These are phyloP conservation scores for Poecile atricapillus DNA, from an alignment of 2,113 vertebrate genomes.

Conservation along the genomic window DNA sequence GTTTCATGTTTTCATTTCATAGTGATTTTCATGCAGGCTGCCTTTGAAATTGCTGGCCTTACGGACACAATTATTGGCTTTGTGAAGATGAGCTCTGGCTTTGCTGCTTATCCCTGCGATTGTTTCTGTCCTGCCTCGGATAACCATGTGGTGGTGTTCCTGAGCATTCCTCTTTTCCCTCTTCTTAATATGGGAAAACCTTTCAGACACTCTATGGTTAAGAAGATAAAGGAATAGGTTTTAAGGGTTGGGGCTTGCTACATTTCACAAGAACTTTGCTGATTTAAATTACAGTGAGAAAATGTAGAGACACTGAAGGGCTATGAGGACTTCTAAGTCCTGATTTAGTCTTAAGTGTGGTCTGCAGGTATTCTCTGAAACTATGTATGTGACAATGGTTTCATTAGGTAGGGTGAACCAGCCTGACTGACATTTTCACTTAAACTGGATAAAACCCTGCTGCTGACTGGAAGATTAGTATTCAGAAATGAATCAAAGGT, in stretches of 20 bases:
- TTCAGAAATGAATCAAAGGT: background rate
- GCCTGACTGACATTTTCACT: background rate
- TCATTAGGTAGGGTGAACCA: background rate
- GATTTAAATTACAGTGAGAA: background rate
- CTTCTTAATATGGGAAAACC: background rate
- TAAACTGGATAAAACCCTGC: background rate
- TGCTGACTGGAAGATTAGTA: background rate
- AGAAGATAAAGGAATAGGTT: background rate
- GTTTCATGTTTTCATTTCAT: background rate
- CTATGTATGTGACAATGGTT: background rate
- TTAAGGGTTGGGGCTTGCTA: background rate
- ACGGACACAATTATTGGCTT: background rate
- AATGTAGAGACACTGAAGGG: background rate
- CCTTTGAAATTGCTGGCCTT: background rate
- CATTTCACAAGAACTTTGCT: background rate
- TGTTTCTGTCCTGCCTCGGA: background rate
- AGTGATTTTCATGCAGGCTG: background rate
- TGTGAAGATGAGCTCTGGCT: background rate
- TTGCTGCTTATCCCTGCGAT: background rate
- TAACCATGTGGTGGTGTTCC: background rate
- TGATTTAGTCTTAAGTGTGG: background rate
- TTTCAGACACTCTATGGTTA: background rate
- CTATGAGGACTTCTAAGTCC: background rate
- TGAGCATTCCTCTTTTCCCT: background rate
- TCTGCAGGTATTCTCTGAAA: background rate